Conservation (phyloP, 1,140 invertebrate genomes). For the Coptotermes formosanus region DNA sequence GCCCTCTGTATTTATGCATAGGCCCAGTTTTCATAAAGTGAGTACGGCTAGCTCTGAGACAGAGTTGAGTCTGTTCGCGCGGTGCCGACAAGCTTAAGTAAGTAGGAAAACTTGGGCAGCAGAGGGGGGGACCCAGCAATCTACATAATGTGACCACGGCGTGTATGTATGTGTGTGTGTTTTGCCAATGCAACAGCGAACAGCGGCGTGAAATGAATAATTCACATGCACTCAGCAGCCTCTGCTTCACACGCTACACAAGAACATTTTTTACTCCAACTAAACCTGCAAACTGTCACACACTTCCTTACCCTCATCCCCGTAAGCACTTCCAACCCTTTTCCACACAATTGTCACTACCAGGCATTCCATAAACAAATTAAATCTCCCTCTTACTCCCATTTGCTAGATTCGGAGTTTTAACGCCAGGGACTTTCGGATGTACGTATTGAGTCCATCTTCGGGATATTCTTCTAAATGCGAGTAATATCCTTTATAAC, state of each 20-base stretch:
- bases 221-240: conserved; percentile 6
- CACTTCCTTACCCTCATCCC: not conserved
- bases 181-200: not conserved
- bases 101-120: not conserved
- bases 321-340: too few species aligned
- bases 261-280: not conserved
- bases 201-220: not conserved
- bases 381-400: too few species aligned
- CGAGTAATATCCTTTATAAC: too few species aligned
- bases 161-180: not conserved
- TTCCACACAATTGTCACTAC: too few species aligned
- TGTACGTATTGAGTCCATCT: too few species aligned
- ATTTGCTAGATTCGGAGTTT: too few species aligned
- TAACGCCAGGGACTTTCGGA: too few species aligned
- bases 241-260: not conserved
- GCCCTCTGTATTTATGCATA: too few species aligned
- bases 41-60: too few species aligned
- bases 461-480: too few species aligned
- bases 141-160: not conserved
- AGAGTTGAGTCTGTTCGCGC: not conserved
- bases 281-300: conserved; percentile 11
- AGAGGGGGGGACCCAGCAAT: not conserved
- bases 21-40: too few species aligned
- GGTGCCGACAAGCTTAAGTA: not conserved
- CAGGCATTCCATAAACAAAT: too few species aligned